These are phyloP conservation scores for Pheosia tremula DNA, from an alignment of 2,888 invertebrate species.

Conservation along the genomic window DNA sequence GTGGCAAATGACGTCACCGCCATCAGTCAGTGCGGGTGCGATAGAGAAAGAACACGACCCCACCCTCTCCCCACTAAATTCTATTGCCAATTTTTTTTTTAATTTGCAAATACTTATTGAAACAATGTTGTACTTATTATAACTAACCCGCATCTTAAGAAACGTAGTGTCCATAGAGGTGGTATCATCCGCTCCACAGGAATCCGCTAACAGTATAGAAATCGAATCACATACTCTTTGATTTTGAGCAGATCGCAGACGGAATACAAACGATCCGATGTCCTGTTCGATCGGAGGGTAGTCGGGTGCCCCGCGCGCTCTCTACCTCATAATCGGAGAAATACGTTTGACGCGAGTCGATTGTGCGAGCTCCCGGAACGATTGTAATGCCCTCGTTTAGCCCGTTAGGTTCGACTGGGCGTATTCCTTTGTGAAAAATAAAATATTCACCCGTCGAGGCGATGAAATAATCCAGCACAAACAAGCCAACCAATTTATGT, in stretches of 20 bases:
- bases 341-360: slow-evolving; percentile 31
- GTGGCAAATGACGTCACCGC: no score
- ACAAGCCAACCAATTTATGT: no score
- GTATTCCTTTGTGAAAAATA: not conserved
- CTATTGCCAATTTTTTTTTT: not conserved
- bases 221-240: slow-evolving; percentile 84
- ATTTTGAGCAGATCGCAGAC: slow-evolving; percentile 72
- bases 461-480: no score
- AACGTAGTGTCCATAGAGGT: not conserved
- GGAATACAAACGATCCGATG: slow-evolving; percentile 70
- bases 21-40: no score
- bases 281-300: slow-evolving; percentile 50
- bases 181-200: slow-evolving; percentile 50
- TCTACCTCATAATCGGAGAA: slow-evolving; percentile 47
- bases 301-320: slow-evolving; percentile 35
- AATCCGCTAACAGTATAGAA: slow-evolving; percentile 64
- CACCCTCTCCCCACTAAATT: no score
- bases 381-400: slow-evolving; percentile 21
- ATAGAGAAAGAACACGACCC: no score
- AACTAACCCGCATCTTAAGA: no score
- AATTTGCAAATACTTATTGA: no score
- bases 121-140: no score
- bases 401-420: slow-evolving; percentile 8
- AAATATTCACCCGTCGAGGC: not conserved
- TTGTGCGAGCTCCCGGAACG: slow-evolving; percentile 32